These are phyloP conservation scores for Aphrocallistes beatrix DNA, from an alignment of 37 sponge, comb jelly and placozoan species.

Conservation along the genomic window DNA sequence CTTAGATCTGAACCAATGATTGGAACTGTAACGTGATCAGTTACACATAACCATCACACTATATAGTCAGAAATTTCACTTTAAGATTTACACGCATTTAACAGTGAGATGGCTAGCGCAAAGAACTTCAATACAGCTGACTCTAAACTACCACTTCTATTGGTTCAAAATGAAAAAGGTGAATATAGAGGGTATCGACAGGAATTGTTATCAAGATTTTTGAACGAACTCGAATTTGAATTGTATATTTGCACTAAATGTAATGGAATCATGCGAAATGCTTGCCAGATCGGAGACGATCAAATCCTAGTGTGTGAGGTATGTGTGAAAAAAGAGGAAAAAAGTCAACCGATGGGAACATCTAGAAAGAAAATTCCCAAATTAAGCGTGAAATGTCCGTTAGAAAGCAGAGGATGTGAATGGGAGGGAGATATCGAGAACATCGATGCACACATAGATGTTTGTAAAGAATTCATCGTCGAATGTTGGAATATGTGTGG, in stretches of 20 bases:
- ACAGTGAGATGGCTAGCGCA: too few species aligned
- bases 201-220: background rate
- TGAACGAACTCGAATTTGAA: background rate
- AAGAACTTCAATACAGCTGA: constrained; percentile 7
- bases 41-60: too few species aligned
- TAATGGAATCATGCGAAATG: background rate
- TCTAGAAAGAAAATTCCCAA: background rate
- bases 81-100: too few species aligned
- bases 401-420: background rate
- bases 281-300: background rate
- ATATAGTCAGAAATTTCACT: too few species aligned
- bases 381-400: background rate
- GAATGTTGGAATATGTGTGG: background rate
- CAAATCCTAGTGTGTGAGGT: background rate
- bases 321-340: background rate
- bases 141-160: background rate
- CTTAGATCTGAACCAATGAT: too few species aligned
- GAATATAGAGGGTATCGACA: background rate
- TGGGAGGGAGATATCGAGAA: background rate
- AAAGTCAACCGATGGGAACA: background rate
- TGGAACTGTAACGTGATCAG: too few species aligned
- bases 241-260: background rate
- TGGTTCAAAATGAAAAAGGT: background rate
- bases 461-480: background rate
- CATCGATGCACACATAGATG: background rate